A percentile compares a stretch with the other conserved stretches of the same genome.
Evolutionary conservation across 2,113 vertebrate genomes (phyloP).

Genomic region (Cathartes aura): DNA sequence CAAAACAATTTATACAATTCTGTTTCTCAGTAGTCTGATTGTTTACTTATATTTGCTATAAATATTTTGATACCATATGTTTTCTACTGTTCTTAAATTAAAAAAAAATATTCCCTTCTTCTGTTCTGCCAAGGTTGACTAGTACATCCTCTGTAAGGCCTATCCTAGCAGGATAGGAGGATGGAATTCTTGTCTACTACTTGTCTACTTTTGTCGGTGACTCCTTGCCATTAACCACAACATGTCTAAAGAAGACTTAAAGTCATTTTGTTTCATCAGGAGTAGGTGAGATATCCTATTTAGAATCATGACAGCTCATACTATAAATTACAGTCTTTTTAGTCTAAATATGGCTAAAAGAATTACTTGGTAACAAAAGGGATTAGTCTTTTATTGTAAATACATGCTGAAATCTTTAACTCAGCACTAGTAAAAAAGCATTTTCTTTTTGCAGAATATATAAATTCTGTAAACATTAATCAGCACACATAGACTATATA

Average conservation of each 20-base stretch:
- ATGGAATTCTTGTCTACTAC: background rate
- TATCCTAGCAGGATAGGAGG: background rate
- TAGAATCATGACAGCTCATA: background rate
- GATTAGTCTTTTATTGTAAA: background rate
- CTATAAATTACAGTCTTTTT: background rate
- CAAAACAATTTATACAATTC: background rate
- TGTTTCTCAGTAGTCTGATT: background rate
- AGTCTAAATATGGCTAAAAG: background rate
- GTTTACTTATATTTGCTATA: background rate
- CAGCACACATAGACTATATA: background rate
- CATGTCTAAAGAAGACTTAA: background rate
- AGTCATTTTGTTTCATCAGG: background rate
- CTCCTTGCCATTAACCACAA: background rate
- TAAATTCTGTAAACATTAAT: constrained; percentile 17
- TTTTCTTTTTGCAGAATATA: background rate
- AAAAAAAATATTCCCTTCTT: background rate
- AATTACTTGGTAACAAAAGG: background rate
- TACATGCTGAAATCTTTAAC: background rate
- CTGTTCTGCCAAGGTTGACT: background rate
- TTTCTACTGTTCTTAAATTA: background rate
- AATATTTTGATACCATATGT: background rate
- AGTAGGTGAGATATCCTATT: background rate
- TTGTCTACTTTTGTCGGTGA: background rate
- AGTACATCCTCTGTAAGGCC: background rate
- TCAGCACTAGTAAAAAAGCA: background rate